phyloP scores from a whole-genome alignment of 2,797 vertebrate genomes.

The Anisognathus igniventris region DNA sequence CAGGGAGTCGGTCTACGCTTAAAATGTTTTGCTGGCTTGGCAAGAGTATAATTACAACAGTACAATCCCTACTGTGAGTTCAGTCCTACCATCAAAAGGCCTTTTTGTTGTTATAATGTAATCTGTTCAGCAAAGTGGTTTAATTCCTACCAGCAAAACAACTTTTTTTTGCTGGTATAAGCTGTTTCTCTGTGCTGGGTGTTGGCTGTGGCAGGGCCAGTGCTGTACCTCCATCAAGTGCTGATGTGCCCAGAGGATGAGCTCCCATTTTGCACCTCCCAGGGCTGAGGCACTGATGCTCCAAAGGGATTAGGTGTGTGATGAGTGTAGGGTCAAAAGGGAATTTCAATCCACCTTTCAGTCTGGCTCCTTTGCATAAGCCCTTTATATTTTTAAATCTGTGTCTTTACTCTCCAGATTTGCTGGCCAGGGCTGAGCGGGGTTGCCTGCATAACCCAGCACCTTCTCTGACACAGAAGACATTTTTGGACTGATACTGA shows the following conservation, averaged over 20 bases:
- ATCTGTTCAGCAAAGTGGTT: conserved; percentile 32
- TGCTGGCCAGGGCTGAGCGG: background rate
- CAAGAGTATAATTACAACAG: conserved; percentile 3
- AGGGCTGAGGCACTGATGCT: background rate
- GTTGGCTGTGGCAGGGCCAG: background rate
- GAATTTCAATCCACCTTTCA: background rate
- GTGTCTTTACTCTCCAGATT: background rate
- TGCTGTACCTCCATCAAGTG: background rate
- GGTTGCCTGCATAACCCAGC: background rate
- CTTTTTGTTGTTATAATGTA: conserved; percentile 37
- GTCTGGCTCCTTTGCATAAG: background rate
- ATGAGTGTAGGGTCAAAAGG: background rate
- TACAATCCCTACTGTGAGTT: conserved; percentile 31
- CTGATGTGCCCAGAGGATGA: background rate
- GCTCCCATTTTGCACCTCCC: accelerated
- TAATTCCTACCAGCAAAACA: conserved; percentile 45
- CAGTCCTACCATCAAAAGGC: conserved; percentile 46
- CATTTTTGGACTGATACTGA: background rate
- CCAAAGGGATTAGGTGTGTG: background rate
- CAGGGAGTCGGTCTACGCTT: background rate
- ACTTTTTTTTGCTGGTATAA: conserved; percentile 42
- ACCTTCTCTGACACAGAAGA: background rate
- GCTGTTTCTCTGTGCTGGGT: background rate
- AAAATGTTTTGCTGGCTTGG: conserved; percentile 6
- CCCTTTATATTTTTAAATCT: background rate